Evolutionary conservation across 2,113 vertebrate genomes (phyloP).

Genomic region (Aix galericulata): DNA sequence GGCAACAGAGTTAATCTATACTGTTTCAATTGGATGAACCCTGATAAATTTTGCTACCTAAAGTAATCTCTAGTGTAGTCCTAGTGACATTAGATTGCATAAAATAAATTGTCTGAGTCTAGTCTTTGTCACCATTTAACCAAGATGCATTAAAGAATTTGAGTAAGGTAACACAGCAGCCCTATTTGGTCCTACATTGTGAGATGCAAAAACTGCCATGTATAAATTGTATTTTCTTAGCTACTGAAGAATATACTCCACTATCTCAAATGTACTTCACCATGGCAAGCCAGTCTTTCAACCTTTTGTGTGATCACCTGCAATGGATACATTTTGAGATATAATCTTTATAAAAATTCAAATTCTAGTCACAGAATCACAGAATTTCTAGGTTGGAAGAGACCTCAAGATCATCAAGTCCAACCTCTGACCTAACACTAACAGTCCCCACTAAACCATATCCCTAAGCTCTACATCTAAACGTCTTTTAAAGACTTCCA

Average conservation of each 20-base stretch:
- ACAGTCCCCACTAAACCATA: too few species aligned
- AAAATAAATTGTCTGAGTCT: conserved; percentile 49
- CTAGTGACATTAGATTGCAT: conserved; percentile 14
- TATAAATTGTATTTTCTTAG: background rate
- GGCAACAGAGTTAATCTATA: conserved; percentile 38
- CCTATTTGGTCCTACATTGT: background rate
- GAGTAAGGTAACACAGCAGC: background rate
- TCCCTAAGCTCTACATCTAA: too few species aligned
- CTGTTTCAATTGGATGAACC: conserved; percentile 44
- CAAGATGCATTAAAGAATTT: conserved; percentile 23
- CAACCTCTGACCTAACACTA: too few species aligned
- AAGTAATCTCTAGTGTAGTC: conserved; percentile 29
- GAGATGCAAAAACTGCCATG: background rate
- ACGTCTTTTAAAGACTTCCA: too few species aligned
- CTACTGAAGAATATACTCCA: background rate
- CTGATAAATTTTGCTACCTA: conserved; percentile 42
- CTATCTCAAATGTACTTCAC: background rate
- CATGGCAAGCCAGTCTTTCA: background rate
- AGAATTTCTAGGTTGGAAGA: too few species aligned
- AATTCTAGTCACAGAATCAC: too few species aligned
- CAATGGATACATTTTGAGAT: conserved; percentile 5
- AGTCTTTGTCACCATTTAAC: conserved; percentile 25
- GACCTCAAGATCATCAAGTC: too few species aligned
- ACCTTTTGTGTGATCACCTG: background rate
- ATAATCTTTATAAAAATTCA: background rate